Evolutionary conservation across 2,888 invertebrate genomes (phyloP).

Genomic region (Microchrysa polita): DNA sequence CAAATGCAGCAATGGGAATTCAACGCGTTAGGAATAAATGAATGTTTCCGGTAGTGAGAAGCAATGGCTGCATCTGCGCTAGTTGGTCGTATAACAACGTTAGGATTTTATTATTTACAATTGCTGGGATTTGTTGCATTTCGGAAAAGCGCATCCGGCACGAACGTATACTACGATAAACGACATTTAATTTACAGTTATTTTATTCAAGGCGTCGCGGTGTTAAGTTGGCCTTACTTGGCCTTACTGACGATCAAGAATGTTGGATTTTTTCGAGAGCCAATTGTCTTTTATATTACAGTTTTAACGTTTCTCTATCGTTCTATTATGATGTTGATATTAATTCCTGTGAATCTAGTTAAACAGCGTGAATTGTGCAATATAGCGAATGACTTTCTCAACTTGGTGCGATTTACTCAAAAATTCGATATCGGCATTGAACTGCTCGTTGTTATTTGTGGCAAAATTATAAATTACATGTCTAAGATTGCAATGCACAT

Average conservation of each 20-base stretch:
- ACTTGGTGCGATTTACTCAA: not conserved
- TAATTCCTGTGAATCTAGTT: not conserved
- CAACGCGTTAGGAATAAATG: not conserved
- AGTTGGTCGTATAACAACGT: not conserved
- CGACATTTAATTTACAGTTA: not conserved
- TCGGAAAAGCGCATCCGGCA: not conserved
- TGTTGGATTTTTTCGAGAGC: conserved; percentile 19
- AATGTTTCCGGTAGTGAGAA: not conserved
- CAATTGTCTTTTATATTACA: conserved; percentile 13
- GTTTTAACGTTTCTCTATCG: not conserved
- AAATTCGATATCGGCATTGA: not conserved
- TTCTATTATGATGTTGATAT: too few species aligned
- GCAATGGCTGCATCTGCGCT: not conserved
- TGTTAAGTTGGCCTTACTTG: not conserved
- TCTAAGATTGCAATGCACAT: not conserved
- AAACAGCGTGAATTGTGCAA: not conserved
- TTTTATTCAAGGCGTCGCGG: not conserved
- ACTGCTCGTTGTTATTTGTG: not conserved
- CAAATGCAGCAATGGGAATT: not conserved
- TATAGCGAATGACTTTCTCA: not conserved
- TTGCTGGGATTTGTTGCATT: conserved; percentile 21
- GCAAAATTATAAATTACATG: conserved; percentile 2
- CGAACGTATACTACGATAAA: not conserved
- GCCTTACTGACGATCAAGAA: conserved; percentile 1
- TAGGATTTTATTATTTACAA: not conserved